Evolutionary conservation across 2,888 invertebrate genomes (phyloP), one percentile per base, ranked within the genome.

Genomic region (Synergus gifuensis): DNA sequence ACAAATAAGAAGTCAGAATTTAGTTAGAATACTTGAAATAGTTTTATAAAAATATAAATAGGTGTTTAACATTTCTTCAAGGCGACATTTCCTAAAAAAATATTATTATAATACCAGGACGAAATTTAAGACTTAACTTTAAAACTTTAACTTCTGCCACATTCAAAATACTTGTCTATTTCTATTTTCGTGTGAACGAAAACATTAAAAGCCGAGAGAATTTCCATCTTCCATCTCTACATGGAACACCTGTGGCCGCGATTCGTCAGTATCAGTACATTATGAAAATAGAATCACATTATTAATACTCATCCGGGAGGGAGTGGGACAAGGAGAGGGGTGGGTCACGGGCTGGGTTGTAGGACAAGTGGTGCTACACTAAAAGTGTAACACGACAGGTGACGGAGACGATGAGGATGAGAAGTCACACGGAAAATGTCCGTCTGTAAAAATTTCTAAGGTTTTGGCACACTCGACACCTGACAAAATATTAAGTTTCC

Each of bases 161-260:
- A 54, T 9, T 58, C 11, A 14, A 28, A 12, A 28, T 62, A 46
- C 7, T 46, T 46, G 14, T 67, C 46, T 46, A 14, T 16, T 14
- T 46, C 46, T 67, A 46, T 67, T 67, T 67, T 28, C 22, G 44
- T 42, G 46, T 18, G n/a, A 18, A 7, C 42, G 44, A 67, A 67
- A 67, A 67, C 40, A n/a, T 66, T 42, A 66, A 42, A 66, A 66
- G 42, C 42, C n/a, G 8, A 42, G 64, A 49, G 73, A 73, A 36
- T 18, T 73, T 54, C 46, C 44, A 16, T 28, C 44, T 42, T 12
- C 44, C n/a, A 28, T 36, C 54, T 58, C n/a, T 28, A 58, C 73
- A 46, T 73, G 79, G 78, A 86, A 87, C 88, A 89, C 88, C 89
- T 88, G 89, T 86, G 88, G 85, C 87, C 88, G 86, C 88, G 86